A percentile compares a stretch with the other conserved stretches of the same genome.
phyloP scores from a whole-genome alignment of 2,888 invertebrate genomes.

The Mimachlamys varia region DNA sequence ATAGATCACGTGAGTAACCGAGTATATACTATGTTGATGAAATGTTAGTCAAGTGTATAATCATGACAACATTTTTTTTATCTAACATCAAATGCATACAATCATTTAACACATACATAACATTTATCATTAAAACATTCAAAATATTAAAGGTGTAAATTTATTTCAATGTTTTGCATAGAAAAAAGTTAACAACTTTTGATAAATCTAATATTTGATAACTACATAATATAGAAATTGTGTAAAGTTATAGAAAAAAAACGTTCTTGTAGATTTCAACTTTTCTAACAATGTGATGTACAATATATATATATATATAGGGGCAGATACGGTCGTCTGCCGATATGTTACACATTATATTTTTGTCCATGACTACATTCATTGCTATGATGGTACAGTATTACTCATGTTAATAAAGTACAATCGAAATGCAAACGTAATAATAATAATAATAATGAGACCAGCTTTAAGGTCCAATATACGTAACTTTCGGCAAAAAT shows the following conservation, averaged over 20 bases:
- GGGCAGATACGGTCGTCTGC: not conserved
- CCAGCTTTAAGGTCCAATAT: too few relatives aligned
- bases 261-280: not conserved
- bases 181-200: not conserved
- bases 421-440: too few relatives aligned
- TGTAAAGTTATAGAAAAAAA: not conserved
- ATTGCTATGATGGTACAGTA: too few relatives aligned
- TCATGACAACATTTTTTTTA: not conserved
- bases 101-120: not conserved
- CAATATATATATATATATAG: not conserved
- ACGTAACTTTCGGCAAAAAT: too few relatives aligned
- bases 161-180: not conserved
- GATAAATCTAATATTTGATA: slow-evolving; percentile 2
- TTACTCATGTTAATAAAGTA: too few relatives aligned
- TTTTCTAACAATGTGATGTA: not conserved
- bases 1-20: not conserved
- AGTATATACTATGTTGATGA: not conserved
- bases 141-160: not conserved
- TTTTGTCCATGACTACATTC: not conserved
- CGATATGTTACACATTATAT: not conserved
- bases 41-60: not conserved
- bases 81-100: not conserved
- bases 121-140: not conserved
- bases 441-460: too few relatives aligned
- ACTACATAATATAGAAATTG: not conserved